Percentiles rank a stretch among this genome's conserved stretches.
Evolutionary conservation across 1,140 invertebrate genomes (phyloP).

Genomic region (Aradophagus sp.): DNA sequence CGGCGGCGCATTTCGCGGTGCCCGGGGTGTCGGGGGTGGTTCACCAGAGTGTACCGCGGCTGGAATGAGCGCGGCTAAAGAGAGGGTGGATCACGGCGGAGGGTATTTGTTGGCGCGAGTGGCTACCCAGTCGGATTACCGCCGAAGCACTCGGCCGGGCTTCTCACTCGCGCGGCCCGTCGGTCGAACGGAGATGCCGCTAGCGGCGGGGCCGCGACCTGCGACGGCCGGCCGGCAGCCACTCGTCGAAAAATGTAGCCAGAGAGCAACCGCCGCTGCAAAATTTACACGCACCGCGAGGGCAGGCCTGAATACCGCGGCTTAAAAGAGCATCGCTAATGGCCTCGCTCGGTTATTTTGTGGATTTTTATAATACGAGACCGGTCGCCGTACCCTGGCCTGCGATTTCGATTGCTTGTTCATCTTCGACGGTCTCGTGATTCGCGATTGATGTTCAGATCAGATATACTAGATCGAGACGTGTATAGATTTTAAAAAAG

Average conservation of each 20-base stretch:
- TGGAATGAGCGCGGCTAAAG: slow-evolving; percentile 49
- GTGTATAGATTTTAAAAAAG: too few relatives aligned
- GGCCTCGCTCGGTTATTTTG: slow-evolving; percentile 75
- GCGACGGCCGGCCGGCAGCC: slow-evolving; percentile 53
- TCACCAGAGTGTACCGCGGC: slow-evolving; percentile 70
- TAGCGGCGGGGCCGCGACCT: slow-evolving; percentile 21
- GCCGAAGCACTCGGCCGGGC: slow-evolving; percentile 52
- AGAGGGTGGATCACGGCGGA: slow-evolving; percentile 67
- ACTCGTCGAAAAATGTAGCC: slow-evolving; percentile 74
- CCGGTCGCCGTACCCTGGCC: slow-evolving; percentile 9
- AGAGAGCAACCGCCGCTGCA: slow-evolving; percentile 72
- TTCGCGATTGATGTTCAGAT: slow-evolving; percentile 3
- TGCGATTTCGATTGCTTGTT: background rate
- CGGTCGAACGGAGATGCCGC: slow-evolving; percentile 6
- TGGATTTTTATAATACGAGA: slow-evolving; percentile 75
- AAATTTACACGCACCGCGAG: slow-evolving; percentile 76
- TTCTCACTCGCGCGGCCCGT: slow-evolving; percentile 12
- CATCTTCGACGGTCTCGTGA: slow-evolving; percentile 6
- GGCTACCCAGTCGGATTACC: slow-evolving; percentile 75
- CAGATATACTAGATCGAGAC: too few relatives aligned
- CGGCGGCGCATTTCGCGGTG: slow-evolving; percentile 68
- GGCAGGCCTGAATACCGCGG: slow-evolving; percentile 70
- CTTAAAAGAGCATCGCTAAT: slow-evolving; percentile 76
- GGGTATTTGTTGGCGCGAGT: slow-evolving; percentile 75
- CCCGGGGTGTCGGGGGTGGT: slow-evolving; percentile 72